Percentiles rank a stretch among this genome's conserved stretches.
These are phyloP conservation scores for Hemiprocne comata DNA, from an alignment of 2,113 vertebrate genomes.

Conservation along the genomic window DNA sequence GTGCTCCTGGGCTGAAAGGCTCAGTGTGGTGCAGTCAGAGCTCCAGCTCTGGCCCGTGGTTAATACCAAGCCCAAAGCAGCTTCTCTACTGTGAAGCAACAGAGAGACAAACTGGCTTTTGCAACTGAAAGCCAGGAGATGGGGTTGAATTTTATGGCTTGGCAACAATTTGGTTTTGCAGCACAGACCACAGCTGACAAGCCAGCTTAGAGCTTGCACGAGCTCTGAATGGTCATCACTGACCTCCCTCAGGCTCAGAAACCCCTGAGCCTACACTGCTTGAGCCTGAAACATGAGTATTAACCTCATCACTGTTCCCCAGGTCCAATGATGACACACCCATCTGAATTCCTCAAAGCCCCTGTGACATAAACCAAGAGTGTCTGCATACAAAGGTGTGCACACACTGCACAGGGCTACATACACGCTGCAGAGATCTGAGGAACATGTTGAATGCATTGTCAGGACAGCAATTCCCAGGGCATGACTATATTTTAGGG, in stretches of 20 bases:
- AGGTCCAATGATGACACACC: neutral
- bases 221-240: accelerated
- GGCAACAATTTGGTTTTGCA: neutral
- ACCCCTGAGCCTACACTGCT: neutral
- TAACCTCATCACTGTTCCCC: neutral
- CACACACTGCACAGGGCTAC: neutral
- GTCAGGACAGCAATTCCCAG: neutral
- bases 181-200: neutral
- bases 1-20: neutral
- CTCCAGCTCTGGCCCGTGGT: neutral
- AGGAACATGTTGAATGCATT: too few species aligned
- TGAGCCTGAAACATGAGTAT: neutral
- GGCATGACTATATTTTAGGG: neutral
- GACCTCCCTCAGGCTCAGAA: neutral
- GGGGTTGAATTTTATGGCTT: neutral
- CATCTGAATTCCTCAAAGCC: neutral
- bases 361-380: neutral
- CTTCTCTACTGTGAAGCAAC: neutral
- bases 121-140: neutral
- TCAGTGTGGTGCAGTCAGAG: neutral
- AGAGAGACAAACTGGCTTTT: neutral
- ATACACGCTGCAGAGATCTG: too few species aligned
- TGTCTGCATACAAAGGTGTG: accelerated
- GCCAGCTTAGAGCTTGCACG: neutral
- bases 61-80: neutral